A percentile compares a stretch with the other conserved stretches of the same genome.
Conservation (phyloP, 2,797 vertebrate species). For the Lophius americanus region DNA sequence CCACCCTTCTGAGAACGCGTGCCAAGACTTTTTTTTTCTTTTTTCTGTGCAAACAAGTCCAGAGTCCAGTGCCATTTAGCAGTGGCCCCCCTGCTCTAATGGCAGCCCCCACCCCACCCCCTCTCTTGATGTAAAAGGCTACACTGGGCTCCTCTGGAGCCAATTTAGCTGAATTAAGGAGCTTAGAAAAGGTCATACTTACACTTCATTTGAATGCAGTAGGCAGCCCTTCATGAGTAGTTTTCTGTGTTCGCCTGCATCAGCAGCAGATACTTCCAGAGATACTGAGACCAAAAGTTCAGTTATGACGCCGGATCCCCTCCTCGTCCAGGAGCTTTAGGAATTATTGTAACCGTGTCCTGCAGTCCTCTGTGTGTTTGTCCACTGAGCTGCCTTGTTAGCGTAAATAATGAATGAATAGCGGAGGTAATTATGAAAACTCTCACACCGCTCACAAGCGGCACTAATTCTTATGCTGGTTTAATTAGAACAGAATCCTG, state of each 20-base stretch:
- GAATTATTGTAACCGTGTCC: conserved; percentile 63
- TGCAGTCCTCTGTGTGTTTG: conserved; percentile 63
- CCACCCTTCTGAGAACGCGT: conserved; percentile 24
- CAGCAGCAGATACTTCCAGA: conserved; percentile 51
- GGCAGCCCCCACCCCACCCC: conserved; percentile 29
- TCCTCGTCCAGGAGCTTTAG: conserved; percentile 46
- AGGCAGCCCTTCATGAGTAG: conserved; percentile 42
- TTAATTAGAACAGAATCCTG: conserved; percentile 78
- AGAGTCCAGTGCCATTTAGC: conserved; percentile 59
- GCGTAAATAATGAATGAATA: conserved; percentile 79
- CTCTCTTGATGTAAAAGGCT: conserved; percentile 60
- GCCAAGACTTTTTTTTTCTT: conserved; percentile 35
- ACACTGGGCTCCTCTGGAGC: conserved; percentile 71
- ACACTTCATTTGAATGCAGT: conserved; percentile 67
- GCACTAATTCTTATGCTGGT: conserved; percentile 77
- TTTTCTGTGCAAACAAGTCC: conserved; percentile 61
- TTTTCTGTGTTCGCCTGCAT: conserved; percentile 57
- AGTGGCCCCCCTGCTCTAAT: conserved; percentile 57
- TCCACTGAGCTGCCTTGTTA: conserved; percentile 72
- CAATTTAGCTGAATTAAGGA: conserved; percentile 71
- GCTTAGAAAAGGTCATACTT: conserved; percentile 72
- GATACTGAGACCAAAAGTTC: conserved; percentile 57
- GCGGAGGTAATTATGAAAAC: conserved; percentile 78
- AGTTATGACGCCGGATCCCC: conserved; percentile 44
- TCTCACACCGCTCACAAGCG: conserved; percentile 69